Evolutionary conservation across 2,888 invertebrate species (phyloP).

Genomic region (Sycophila texana): DNA sequence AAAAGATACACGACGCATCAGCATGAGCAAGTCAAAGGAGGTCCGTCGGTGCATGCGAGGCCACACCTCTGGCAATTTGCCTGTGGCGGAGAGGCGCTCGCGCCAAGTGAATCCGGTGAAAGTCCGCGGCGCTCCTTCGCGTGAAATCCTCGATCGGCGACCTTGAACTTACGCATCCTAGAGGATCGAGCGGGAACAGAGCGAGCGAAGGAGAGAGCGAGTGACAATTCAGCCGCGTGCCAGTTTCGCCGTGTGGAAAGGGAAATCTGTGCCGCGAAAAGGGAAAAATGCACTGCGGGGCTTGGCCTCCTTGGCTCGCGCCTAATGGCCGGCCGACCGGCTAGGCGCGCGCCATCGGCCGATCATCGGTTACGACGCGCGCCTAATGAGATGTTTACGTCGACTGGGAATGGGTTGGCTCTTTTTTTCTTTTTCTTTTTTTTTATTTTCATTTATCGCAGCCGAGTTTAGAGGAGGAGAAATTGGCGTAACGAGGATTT

Average conservation of each 20-base stretch:
- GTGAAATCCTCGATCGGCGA: constrained; percentile 46
- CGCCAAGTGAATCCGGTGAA: constrained; percentile 41
- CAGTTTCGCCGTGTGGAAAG: background rate
- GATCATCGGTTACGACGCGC: no score
- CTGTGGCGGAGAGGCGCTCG: background rate
- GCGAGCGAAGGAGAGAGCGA: background rate
- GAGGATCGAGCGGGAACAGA: constrained; percentile 12
- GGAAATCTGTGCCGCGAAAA: constrained; percentile 31
- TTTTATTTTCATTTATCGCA: no score
- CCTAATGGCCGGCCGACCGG: no score
- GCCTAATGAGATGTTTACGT: no score
- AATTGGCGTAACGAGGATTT: no score
- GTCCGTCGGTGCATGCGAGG: background rate
- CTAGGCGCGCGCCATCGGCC: no score
- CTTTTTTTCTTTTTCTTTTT: no score
- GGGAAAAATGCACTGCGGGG: constrained; percentile 10
- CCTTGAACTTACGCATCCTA: constrained; percentile 49
- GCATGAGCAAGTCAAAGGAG: no score
- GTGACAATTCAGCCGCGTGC: background rate
- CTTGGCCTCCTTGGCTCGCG: constrained; percentile 1
- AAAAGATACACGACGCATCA: no score
- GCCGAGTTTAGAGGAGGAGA: no score
- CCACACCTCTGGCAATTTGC: constrained; percentile 32
- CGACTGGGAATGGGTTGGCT: no score
- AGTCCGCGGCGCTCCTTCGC: constrained; percentile 7